Percentiles rank a stretch among this genome's conserved stretches.
These are phyloP conservation scores for Pemphredon lugubris DNA, from an alignment of 2,888 invertebrate species.

Conservation along the genomic window DNA sequence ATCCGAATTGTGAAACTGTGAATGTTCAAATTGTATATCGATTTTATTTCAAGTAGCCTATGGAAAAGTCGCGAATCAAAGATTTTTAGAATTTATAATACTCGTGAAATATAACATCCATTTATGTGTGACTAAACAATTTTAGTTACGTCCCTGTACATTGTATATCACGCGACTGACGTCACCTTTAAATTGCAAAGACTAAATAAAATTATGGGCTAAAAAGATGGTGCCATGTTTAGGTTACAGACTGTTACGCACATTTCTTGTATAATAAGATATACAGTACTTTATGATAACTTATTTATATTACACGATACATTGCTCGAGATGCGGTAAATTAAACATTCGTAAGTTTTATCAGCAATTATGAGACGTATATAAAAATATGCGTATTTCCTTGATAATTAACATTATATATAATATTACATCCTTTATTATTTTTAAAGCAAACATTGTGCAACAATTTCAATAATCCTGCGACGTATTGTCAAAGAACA, in stretches of 20 bases:
- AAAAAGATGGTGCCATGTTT: conserved; percentile 28
- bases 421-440: background rate
- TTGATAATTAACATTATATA: background rate
- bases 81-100: background rate
- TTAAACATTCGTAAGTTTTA: too few species aligned
- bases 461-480: too few species aligned
- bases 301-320: conserved; percentile 5
- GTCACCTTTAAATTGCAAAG: conserved; percentile 47
- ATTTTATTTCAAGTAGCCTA: conserved; percentile 22
- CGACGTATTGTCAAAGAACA: too few species aligned
- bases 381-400: background rate
- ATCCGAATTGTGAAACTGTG: conserved; percentile 32
- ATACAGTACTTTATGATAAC: conserved; percentile 15
- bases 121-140: conserved; percentile 45
- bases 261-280: conserved; percentile 27
- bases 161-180: conserved; percentile 45
- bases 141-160: conserved; percentile 56
- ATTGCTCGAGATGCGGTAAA: too few species aligned
- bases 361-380: background rate
- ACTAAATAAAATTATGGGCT: conserved; percentile 59
- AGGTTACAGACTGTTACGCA: conserved; percentile 6
- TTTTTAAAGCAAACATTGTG: background rate
- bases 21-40: conserved; percentile 25
- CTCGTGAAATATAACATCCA: conserved; percentile 38
- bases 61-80: background rate